Conservation (phyloP, 2,797 vertebrate species). For the Gymnopithys bicolor region DNA sequence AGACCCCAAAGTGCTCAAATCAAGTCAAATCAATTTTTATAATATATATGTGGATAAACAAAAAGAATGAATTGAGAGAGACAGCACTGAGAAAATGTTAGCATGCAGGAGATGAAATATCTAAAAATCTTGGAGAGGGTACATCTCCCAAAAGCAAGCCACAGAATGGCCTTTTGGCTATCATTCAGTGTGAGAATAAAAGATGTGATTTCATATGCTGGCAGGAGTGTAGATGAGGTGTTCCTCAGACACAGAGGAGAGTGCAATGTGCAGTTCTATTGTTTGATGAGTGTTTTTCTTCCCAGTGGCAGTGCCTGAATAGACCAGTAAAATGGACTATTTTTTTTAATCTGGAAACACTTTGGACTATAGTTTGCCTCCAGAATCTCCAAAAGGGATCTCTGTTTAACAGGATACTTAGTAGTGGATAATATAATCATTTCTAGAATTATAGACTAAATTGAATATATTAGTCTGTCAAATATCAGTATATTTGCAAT, state of each 20-base stretch:
- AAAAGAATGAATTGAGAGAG: neutral
- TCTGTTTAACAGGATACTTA: neutral
- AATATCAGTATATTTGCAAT: neutral
- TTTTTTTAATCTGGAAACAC: slow-evolving; percentile 4
- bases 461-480: neutral
- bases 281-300: neutral
- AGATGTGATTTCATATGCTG: neutral
- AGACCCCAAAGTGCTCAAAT: neutral
- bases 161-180: neutral
- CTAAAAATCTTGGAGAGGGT: neutral
- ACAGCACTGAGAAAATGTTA: neutral
- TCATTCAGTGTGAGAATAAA: neutral
- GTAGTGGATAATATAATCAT: neutral
- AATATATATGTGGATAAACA: neutral
- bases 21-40: neutral
- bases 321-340: neutral
- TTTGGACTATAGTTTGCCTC: neutral
- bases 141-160: neutral
- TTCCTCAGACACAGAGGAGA: neutral
- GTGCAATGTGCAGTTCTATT: neutral
- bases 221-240: neutral
- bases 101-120: neutral
- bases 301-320: neutral
- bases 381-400: neutral
- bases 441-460: neutral